Evolutionary conservation across 2,113 vertebrate genomes (phyloP).

Genomic region (Aphyosemion australe): DNA sequence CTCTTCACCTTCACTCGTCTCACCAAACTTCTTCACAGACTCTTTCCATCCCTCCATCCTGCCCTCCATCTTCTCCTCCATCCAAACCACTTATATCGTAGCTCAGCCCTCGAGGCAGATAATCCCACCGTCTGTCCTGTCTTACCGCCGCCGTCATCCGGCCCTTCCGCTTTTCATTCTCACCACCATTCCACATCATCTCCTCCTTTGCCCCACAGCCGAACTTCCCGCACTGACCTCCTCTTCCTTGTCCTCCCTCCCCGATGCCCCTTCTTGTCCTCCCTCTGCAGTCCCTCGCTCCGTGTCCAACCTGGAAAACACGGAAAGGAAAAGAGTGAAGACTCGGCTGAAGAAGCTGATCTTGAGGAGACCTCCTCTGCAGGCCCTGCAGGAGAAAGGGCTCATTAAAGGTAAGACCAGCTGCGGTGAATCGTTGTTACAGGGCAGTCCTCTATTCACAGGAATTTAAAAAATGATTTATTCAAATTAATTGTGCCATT

Average conservation of each 20-base stretch:
- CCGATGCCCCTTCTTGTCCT: conserved; percentile 23
- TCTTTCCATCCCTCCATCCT: conserved; percentile 58
- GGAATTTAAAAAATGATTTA: conserved; percentile 1
- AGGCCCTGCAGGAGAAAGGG: conserved; percentile 90
- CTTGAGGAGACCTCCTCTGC: conserved; percentile 85
- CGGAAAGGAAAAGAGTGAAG: conserved; percentile 85
- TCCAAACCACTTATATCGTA: conserved; percentile 69
- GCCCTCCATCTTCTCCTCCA: conserved; percentile 61
- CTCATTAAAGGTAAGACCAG: conserved; percentile 87
- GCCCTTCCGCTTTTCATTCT: conserved; percentile 70
- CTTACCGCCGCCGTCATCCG: conserved; percentile 55
- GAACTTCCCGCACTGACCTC: conserved; percentile 56
- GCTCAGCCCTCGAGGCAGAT: conserved; percentile 63
- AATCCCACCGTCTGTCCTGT: conserved; percentile 55
- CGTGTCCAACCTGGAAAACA: conserved; percentile 74
- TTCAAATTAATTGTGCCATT: conserved; percentile 13
- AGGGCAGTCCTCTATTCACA: background rate
- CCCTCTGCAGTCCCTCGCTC: conserved; percentile 71
- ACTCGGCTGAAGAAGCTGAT: conserved; percentile 88
- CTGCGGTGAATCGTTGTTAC: conserved; percentile 6
- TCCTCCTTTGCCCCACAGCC: conserved; percentile 37
- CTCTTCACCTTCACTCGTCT: conserved; percentile 20
- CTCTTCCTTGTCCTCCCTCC: conserved; percentile 39
- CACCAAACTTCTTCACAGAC: conserved; percentile 53
- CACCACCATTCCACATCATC: conserved; percentile 63